These are phyloP conservation scores for Bucorvus abyssinicus DNA, from an alignment of 2,797 vertebrate species.

Conservation along the genomic window DNA sequence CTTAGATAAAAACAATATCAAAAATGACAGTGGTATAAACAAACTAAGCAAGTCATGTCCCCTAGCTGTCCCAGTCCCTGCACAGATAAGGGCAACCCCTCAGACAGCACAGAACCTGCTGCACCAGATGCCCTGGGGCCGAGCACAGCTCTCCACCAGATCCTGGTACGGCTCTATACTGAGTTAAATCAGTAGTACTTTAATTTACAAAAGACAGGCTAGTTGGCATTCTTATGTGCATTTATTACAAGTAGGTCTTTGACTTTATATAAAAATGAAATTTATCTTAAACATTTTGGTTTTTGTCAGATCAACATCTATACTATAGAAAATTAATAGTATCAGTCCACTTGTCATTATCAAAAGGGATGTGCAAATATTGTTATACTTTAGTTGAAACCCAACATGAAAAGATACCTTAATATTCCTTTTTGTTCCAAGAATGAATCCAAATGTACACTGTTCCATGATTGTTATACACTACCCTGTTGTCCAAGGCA, in stretches of 20 bases:
- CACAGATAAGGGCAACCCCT: neutral
- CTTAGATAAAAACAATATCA: neutral
- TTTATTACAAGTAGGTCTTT: constrained; percentile 52
- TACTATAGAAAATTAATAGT: constrained; percentile 36
- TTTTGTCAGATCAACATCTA: constrained; percentile 20
- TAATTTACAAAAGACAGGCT: constrained; percentile 56
- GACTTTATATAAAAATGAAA: constrained; percentile 39
- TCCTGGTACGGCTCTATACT: neutral
- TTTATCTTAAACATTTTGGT: constrained; percentile 53
- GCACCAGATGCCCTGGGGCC: neutral
- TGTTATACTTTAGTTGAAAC: constrained; percentile 24
- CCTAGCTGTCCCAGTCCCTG: neutral
- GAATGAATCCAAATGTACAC: neutral
- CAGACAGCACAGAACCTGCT: neutral
- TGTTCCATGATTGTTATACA: neutral
- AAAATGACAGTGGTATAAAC: neutral
- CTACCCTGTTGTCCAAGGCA: neutral
- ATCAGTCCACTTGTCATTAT: constrained; percentile 43
- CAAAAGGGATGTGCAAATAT: constrained; percentile 66
- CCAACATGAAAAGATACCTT: constrained; percentile 4
- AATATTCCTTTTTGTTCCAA: neutral
- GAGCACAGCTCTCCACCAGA: neutral
- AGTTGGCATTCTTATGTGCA: constrained; percentile 53
- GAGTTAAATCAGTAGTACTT: constrained; percentile 18
- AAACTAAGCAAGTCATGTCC: neutral